Base-by-base conservation (phyloP, 2,113 vertebrate species). In the Strix aluco region DNA sequence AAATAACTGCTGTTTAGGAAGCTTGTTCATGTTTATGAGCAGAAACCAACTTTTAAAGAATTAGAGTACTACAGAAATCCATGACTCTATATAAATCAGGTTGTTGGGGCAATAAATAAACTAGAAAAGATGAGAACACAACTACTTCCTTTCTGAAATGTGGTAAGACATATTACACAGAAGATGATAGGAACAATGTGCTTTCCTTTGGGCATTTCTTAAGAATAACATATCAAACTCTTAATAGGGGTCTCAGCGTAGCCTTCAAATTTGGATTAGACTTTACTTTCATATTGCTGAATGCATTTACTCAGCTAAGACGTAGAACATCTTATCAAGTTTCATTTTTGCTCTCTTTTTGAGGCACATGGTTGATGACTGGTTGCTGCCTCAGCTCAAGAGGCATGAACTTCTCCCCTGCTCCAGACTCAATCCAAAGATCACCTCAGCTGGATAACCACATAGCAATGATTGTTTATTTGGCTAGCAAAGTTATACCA, bases 251-350 rank as follows among this genome's bases (percentile, higher is more conserved):
- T 54, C 25, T 78, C 32, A 71, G 26, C 11, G 13, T 19, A 20
- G 4, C 11, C 38, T 87, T 59, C 32, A 51, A 2, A 63, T 63
- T 42, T 38, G 14, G 13, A 13, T 38, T 58, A 20, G 20, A 58
- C 57, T 23, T 78, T 32, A 59, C 18, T 78, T 79, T 25, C 38
- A 11, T 26, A 2, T 2, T 9, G 61, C 55, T 66, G 51, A 59
- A 21, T 55, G 17, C 15, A 27, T 71, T 71, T 58, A 11, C 21
- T 80, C 26, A 55, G 25, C 11, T 42, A 9, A 57, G 36, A 46
- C 1, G 1, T 1, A 44, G 3, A 52, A 2, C 30, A 49, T 9
- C 42, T 38, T 5, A 3, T 0, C 1, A 6, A 63, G n/a, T 26
- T 65, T 22, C 17, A n/a, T 13, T 47, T 75, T 86, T 65, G 6